Base-by-base conservation (phyloP, 1,140 invertebrate genomes). In the Drosophila micromelanica region DNA sequence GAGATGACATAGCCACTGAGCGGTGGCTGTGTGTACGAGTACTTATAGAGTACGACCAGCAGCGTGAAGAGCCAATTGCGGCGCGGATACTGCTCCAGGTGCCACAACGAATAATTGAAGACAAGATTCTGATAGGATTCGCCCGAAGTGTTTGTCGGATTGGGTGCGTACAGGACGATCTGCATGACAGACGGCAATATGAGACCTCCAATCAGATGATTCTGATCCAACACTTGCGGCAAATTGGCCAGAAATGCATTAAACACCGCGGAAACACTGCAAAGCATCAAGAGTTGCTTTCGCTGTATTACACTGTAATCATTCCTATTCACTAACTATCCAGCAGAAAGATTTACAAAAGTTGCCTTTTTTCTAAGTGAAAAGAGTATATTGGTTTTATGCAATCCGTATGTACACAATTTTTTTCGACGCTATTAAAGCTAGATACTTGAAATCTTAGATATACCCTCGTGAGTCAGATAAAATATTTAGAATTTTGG, bases 41-140 rank as follows among this genome's bases (percentile, higher is more conserved):
- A 99, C 97, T 99, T 99, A 90, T 99, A 99, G 0, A 99, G 93
- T 70, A 99, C 95, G 9, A 99, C 97, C n/a, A 99, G 94, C 13
- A 99, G 90, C 17, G 98, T 94, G 93, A 97, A 96, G 13, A 99
- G 94, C 99, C 99, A 99, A 65, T 96, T 96, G 57, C 97, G 94
- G 15, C 98, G 94, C 2, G 96, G 95, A 90, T 97, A 95, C 5
- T 96, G 94, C 84, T 98, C 96, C 55, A 99, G 92, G 79, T 95
- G 95, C 96, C 97, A 98, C 7, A 99, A 93, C 20, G 97, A 98
- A 91, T 97, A 98, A 73, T 92, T 84, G 64, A 92, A 92, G 12
- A 90, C 77, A n/a, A 91, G 70, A 65, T 92, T 92, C 62, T 92
- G 91, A 59, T 82, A 90, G 6, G 75, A 80, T 68, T 92, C 91